Conservation (phyloP, 2,888 invertebrate genomes). For the Beris morrisii region DNA sequence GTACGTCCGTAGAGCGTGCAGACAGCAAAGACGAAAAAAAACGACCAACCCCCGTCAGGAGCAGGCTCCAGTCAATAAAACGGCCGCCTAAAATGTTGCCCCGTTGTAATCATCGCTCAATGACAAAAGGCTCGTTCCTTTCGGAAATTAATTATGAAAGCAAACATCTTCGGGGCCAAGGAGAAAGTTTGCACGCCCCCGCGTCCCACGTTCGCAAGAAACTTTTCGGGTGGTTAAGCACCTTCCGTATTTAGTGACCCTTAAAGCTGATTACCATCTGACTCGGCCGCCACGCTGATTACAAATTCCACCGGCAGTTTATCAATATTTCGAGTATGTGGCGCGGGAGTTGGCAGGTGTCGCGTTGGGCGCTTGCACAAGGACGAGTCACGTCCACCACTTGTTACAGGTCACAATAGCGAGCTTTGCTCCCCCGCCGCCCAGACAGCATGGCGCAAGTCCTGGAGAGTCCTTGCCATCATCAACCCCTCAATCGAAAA, state of each 20-base stretch:
- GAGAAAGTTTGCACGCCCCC: too few relatives aligned
- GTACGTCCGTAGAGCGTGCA: too few relatives aligned
- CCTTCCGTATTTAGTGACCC: constrained; percentile 12
- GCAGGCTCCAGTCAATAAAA: constrained; percentile 8
- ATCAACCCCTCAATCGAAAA: constrained; percentile 1
- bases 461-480: background rate
- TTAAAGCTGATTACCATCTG: constrained; percentile 17
- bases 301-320: too few relatives aligned
- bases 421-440: constrained; percentile 5
- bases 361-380: background rate
- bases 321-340: too few relatives aligned
- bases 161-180: background rate
- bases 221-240: constrained; percentile 11
- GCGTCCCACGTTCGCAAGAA: background rate
- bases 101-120: background rate
- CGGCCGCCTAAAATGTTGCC: too few relatives aligned
- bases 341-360: background rate
- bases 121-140: background rate
- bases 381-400: constrained; percentile 10
- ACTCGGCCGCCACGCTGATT: background rate
- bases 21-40: too few relatives aligned
- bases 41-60: too few relatives aligned
- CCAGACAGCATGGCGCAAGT: constrained; percentile 25
- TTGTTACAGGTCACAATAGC: constrained; percentile 24
- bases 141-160: constrained; percentile 9